Evolutionary conservation across 1,140 invertebrate species (phyloP), one percentile per base, ranked within the genome.

Genomic region (Ips typographus): DNA sequence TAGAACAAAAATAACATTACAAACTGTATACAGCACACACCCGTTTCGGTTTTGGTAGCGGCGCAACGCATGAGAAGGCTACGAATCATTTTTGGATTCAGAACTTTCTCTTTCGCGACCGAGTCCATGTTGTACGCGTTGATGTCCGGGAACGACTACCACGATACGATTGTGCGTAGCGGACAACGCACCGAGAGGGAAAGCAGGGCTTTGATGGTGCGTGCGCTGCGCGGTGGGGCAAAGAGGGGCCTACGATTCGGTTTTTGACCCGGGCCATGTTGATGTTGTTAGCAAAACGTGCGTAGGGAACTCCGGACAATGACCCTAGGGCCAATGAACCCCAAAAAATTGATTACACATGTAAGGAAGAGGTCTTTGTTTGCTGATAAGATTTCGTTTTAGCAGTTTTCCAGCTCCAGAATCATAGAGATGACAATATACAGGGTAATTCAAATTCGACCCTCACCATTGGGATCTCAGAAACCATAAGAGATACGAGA

Each of bases 181-280:
- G 70, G 6, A 73, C 36, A 47, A 57, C 52, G 67, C 55, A 72
- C 65, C 65, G 60, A 70, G 56, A 70, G 39, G 52, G 44, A 70
- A 63, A 58, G 41, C 51, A 3, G 65, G 72, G 77, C 71, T 75
- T 77, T 75, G 77, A 77, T 76, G 65, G 65, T 77, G 77, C 77
- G 78, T 78, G 75, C 75, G 75, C 73, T 70, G 71, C 66, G 71
- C 71, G 74, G 72, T 64, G 64, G 62, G 47, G 58, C 56, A 55
- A 56, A 70, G 68, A 68, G 69, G 65, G 40, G 66, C 70, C 56
- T 5, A 41, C n/a, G 51, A 73, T 73, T 73, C 72, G 77, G 77
- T 77, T 77, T 77, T 79, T 78, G 78, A 80, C 77, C 78, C 74
- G 56, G 56, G 63, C 63, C 70, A 66, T 40, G 44, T 53, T 58